Evolutionary conservation across 2,888 invertebrate genomes (phyloP), one percentile per base, ranked within the genome.

Genomic region (Capitulum mitella): DNA sequence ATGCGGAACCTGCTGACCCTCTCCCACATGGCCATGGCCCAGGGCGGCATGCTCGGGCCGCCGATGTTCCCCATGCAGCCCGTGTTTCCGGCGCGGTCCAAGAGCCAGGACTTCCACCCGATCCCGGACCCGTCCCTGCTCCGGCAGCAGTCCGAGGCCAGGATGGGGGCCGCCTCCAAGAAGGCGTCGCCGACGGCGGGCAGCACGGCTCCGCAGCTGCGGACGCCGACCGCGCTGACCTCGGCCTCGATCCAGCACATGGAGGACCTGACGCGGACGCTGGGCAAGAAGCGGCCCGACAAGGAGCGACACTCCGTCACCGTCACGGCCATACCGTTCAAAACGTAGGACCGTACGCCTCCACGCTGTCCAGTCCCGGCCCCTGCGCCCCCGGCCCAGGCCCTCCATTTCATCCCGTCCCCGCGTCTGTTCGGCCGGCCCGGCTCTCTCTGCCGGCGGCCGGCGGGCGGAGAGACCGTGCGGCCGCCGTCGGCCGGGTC

Each of bases 141-240:
- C 6, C 58, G 58, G n/a, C 58, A 29, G 6, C 58, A 58, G 58
- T 58, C 58, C 58, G 58, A 58, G 58, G 58, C 58, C 8, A n/a
- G 58, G 58, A 58, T 58, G 58, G 58, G 58, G n/a, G 58, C 58
- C n/a, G n/a, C 58, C 58, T n/a, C 58, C 58, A 58, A 58, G 58
- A 58, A 58, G 29, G 58, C 58, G 29, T 58, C 58, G 26, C 58
- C 58, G 29, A 58, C 58, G 58, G 58, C 58, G 58, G 58, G 58
- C 58, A 58, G n/a, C 58, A 58, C 58, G 29, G 58, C 58, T 10
- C 58, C 58, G n/a, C 58, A n/a, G 29, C 10, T 58, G 58, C 58
- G 58, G 29, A 58, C 58, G n/a, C 58, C 58, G n/a, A 58, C 58
- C n/a, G n/a, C 58, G 10, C 58, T 29, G 2, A 58, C 58, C 6